These are phyloP conservation scores for Parapsyche elsis DNA, from an alignment of 1,140 invertebrate species.

Conservation along the genomic window DNA sequence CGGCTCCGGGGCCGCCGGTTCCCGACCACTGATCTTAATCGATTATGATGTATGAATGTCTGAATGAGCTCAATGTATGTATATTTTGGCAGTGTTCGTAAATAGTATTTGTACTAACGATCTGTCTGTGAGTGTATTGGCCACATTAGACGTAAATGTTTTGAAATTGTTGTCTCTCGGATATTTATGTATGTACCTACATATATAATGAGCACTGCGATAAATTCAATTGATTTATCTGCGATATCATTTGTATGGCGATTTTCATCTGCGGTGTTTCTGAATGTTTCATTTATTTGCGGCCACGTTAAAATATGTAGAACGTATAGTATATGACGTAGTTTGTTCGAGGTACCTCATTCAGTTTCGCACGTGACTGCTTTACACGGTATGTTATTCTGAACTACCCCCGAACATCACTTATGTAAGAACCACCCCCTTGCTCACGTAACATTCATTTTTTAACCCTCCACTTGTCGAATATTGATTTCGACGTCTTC, in stretches of 20 bases:
- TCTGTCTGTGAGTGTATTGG: too few relatives aligned
- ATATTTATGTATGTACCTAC: too few relatives aligned
- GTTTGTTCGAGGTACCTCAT: constrained; percentile 18
- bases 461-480: background rate
- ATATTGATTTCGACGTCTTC: background rate
- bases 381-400: constrained; percentile 32
- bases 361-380: constrained; percentile 29
- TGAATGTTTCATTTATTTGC: constrained; percentile 23
- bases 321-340: constrained; percentile 22
- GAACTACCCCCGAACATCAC: constrained; percentile 21
- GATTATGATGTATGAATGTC: too few relatives aligned
- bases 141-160: too few relatives aligned
- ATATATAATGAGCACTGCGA: too few relatives aligned
- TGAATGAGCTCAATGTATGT: too few relatives aligned
- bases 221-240: too few relatives aligned
- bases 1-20: too few relatives aligned
- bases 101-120: too few relatives aligned
- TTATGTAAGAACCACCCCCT: constrained; percentile 1
- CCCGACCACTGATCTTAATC: too few relatives aligned
- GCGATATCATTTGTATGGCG: background rate
- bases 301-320: constrained; percentile 20
- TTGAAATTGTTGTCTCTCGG: too few relatives aligned
- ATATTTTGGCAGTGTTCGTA: too few relatives aligned
- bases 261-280: background rate
- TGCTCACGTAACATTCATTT: background rate